phyloP scores from a whole-genome alignment of 2,888 invertebrate genomes.

The Anticlea derivata region DNA sequence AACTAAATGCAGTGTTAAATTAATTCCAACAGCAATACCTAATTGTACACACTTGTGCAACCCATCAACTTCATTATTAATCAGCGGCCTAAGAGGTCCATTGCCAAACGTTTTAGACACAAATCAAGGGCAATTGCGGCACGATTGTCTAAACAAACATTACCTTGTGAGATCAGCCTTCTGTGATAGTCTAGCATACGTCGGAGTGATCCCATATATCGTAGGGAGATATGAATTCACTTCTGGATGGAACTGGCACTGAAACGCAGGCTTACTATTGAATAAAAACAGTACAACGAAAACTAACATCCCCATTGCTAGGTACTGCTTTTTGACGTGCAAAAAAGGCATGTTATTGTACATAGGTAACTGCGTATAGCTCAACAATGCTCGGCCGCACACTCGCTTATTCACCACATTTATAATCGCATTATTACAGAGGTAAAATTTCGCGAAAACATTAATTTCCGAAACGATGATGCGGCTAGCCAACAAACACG shows the following conservation, averaged over 20 bases:
- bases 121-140: slow-evolving; percentile 66
- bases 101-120: slow-evolving; percentile 47
- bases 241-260: slow-evolving; percentile 71
- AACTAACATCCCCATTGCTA: slow-evolving; percentile 74
- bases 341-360: slow-evolving; percentile 73
- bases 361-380: slow-evolving; percentile 10
- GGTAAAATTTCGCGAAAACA: not conserved
- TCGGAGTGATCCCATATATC: slow-evolving; percentile 97
- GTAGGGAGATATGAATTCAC: slow-evolving; percentile 81
- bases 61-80: slow-evolving; percentile 37
- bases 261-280: slow-evolving; percentile 71
- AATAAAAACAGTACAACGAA: slow-evolving; percentile 75
- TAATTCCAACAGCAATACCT: slow-evolving; percentile 18
- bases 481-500: not conserved
- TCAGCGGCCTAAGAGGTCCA: slow-evolving; percentile 31
- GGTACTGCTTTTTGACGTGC: slow-evolving; percentile 76
- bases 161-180: slow-evolving; percentile 96
- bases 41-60: slow-evolving; percentile 26
- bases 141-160: slow-evolving; percentile 49
- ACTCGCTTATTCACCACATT: slow-evolving; percentile 27
- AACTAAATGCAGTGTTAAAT: not conserved
- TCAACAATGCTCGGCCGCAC: slow-evolving; percentile 15
- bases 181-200: slow-evolving; percentile 93
- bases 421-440: slow-evolving; percentile 14
- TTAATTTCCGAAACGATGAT: not conserved